Conservation (phyloP, 2,888 invertebrate species). For the Margaritifera margaritifera region DNA sequence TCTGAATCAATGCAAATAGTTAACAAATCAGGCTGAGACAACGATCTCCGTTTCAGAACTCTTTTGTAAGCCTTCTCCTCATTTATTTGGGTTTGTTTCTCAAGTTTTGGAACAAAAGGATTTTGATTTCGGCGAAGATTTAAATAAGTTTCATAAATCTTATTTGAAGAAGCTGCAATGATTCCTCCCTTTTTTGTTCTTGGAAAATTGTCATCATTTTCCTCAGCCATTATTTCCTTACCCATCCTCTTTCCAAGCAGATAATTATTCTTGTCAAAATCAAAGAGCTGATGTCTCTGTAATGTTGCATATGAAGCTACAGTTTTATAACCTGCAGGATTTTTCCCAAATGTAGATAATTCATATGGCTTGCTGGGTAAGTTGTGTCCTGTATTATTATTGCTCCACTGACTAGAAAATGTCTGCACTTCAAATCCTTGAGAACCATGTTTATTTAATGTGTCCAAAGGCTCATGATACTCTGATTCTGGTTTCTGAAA, state of each 20-base stretch:
- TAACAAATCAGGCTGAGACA: constrained; percentile 37
- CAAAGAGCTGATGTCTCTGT: too few relatives aligned
- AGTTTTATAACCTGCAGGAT: too few relatives aligned
- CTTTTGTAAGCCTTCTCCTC: neutral
- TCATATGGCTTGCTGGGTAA: too few relatives aligned
- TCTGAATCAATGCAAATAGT: constrained; percentile 7
- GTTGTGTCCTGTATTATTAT: too few relatives aligned
- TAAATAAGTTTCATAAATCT: constrained; percentile 40
- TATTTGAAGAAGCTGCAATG: constrained; percentile 36
- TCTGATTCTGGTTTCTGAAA: constrained; percentile 10
- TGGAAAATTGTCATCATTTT: neutral
- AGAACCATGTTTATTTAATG: neutral
- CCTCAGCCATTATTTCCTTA: too few relatives aligned
- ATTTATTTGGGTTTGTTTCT: neutral
- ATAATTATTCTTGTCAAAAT: too few relatives aligned
- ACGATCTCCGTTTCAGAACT: constrained; percentile 21
- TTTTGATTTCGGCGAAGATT: constrained; percentile 25
- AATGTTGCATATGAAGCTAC: too few relatives aligned
- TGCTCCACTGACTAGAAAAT: too few relatives aligned
- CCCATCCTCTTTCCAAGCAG: too few relatives aligned
- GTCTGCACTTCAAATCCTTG: too few relatives aligned
- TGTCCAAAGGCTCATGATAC: constrained; percentile 35
- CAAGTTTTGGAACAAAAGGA: constrained; percentile 19
- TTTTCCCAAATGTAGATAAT: too few relatives aligned
- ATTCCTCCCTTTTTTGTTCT: constrained; percentile 26